Conservation (phyloP, 2,113 vertebrate genomes). For the Arizona elegans region DNA sequence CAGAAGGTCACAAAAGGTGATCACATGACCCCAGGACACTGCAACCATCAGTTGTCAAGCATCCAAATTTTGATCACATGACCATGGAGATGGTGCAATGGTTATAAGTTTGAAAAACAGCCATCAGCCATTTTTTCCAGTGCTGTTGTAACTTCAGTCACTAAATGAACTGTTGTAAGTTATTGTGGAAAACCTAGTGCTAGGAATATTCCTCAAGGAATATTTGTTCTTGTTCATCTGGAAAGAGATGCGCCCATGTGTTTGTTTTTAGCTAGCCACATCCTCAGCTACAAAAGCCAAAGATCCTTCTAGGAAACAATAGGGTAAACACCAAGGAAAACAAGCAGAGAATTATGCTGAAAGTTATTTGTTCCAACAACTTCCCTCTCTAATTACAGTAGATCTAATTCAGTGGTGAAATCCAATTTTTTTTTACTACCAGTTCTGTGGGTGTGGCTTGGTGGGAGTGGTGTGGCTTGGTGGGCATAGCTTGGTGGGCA, state of each 20-base stretch:
- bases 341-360: not conserved
- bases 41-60: not conserved
- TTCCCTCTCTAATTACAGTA: not conserved
- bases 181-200: not conserved
- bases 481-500: too few species aligned
- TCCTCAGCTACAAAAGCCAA: not conserved
- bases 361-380: not conserved
- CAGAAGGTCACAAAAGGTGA: not conserved
- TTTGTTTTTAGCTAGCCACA: not conserved
- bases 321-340: not conserved
- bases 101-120: not conserved
- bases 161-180: not conserved
- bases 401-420: not conserved
- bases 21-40: not conserved
- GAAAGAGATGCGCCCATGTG: rapidly evolving
- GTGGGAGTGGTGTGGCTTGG: too few species aligned
- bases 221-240: not conserved
- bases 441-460: too few species aligned
- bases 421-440: too few species aligned
- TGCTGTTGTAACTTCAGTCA: not conserved
- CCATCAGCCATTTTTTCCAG: not conserved
- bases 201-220: not conserved
- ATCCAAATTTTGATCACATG: not conserved
- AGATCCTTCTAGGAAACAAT: not conserved
- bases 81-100: not conserved